Conservation (phyloP, 2,888 invertebrate species). For the Caenorhabditis becei region DNA sequence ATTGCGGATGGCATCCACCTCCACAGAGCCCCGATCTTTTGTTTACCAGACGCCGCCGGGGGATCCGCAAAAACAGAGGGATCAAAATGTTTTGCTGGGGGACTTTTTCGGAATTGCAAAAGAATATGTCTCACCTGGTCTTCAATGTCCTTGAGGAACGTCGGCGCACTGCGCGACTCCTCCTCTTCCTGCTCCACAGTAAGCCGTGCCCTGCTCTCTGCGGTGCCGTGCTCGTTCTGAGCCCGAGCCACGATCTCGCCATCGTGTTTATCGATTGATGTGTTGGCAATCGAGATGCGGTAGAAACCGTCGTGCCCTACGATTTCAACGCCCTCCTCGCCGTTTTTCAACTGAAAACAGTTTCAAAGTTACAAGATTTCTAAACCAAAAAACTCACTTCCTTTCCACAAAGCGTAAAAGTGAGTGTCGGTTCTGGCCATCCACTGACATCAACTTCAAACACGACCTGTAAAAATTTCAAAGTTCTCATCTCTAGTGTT, state of each 20-base stretch:
- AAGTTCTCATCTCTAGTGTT: background rate
- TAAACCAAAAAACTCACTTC: slow-evolving; percentile 43
- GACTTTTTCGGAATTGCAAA: background rate
- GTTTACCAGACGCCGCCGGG: slow-evolving; percentile 30
- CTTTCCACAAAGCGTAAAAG: slow-evolving; percentile 78
- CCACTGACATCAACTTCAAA: slow-evolving; percentile 80
- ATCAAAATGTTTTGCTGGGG: background rate
- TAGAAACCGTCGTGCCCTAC: slow-evolving; percentile 76
- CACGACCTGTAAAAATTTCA: slow-evolving; percentile 42
- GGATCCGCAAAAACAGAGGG: slow-evolving; percentile 21
- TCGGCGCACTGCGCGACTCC: slow-evolving; percentile 78
- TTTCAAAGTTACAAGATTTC: background rate
- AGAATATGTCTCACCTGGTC: slow-evolving; percentile 72
- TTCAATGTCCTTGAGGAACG: slow-evolving; percentile 81
- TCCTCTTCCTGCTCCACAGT: slow-evolving; percentile 75
- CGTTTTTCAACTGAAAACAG: slow-evolving; percentile 72
- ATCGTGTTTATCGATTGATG: slow-evolving; percentile 77
- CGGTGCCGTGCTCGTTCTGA: slow-evolving; percentile 84
- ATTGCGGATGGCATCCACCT: slow-evolving; percentile 57
- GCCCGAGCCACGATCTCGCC: slow-evolving; percentile 83
- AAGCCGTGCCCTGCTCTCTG: slow-evolving; percentile 88
- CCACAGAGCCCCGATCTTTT: slow-evolving; percentile 47
- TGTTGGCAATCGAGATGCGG: slow-evolving; percentile 73
- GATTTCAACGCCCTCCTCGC: slow-evolving; percentile 78
- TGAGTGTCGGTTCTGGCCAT: slow-evolving; percentile 78